These are phyloP conservation scores for Digitonthophagus gazella DNA, from an alignment of 2,888 invertebrate genomes.

Conservation along the genomic window DNA sequence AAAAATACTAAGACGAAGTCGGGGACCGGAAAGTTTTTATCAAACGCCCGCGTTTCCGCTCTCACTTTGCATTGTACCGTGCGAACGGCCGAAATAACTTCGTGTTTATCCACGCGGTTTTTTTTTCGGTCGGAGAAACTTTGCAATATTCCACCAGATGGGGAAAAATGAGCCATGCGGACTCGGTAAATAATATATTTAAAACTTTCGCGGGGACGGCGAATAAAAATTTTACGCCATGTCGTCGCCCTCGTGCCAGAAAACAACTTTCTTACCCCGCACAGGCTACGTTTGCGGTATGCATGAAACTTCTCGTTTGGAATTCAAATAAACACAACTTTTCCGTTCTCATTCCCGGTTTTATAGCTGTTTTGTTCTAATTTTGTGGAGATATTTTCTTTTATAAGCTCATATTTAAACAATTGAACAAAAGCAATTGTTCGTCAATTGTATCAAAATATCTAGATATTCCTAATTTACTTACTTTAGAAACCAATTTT, in stretches of 20 bases:
- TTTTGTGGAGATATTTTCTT: too few relatives aligned
- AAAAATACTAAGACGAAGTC: not conserved
- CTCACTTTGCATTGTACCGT: not conserved
- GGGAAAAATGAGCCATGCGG: constrained; percentile 23
- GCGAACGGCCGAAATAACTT: constrained; percentile 7
- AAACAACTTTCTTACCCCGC: not conserved
- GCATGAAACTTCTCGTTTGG: not conserved
- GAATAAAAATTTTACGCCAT: not conserved
- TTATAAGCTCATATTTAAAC: too few relatives aligned
- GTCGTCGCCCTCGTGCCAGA: not conserved
- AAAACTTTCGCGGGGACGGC: not conserved
- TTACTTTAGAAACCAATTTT: too few relatives aligned
- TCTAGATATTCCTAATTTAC: too few relatives aligned
- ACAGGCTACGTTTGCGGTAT: not conserved
- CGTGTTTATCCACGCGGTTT: constrained; percentile 10
- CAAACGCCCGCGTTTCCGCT: not conserved
- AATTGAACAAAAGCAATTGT: too few relatives aligned
- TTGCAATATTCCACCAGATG: constrained; percentile 10
- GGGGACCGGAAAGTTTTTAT: not conserved
- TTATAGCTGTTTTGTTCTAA: too few relatives aligned
- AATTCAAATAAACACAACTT: not conserved
- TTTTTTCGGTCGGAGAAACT: constrained; percentile 11
- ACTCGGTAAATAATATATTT: constrained; percentile 3
- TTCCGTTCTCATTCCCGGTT: not conserved
- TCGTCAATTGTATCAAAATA: too few relatives aligned